Evolutionary conservation across 2,113 vertebrate genomes (phyloP).

Genomic region (Cheirogaleus medius): DNA sequence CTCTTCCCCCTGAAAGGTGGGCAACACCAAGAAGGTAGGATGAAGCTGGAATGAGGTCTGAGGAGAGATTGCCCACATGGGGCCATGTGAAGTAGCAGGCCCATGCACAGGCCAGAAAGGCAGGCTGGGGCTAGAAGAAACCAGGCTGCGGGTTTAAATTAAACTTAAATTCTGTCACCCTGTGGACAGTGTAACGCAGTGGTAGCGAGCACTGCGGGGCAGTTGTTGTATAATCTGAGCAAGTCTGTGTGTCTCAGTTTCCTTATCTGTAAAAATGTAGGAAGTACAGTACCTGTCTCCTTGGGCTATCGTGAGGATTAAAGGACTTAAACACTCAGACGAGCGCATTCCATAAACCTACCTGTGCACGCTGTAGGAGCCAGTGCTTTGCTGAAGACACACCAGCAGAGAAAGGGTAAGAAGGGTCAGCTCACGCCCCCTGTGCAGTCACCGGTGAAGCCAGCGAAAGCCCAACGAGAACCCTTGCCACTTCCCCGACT

Average conservation of each 20-base stretch:
- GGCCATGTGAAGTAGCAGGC: accelerated
- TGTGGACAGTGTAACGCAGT: neutral
- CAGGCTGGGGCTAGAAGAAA: neutral
- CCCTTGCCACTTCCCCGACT: neutral
- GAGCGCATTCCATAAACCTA: neutral
- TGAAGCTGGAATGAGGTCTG: neutral
- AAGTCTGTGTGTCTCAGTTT: neutral
- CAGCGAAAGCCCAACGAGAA: neutral
- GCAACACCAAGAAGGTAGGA: neutral
- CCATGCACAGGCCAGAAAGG: neutral
- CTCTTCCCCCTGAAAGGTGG: neutral
- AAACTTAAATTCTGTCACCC: neutral
- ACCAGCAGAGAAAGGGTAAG: neutral
- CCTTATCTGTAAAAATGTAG: neutral
- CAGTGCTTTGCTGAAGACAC: neutral
- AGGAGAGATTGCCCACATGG: neutral
- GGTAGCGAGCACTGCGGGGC: neutral
- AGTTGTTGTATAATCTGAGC: neutral
- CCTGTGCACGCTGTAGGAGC: accelerated
- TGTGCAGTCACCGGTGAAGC: accelerated
- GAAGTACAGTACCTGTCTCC: neutral
- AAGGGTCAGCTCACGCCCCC: neutral
- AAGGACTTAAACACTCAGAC: neutral
- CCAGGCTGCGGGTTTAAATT: neutral
- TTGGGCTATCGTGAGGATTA: neutral